Conservation (phyloP, 2,797 vertebrate species). For the Tapera naevia region DNA sequence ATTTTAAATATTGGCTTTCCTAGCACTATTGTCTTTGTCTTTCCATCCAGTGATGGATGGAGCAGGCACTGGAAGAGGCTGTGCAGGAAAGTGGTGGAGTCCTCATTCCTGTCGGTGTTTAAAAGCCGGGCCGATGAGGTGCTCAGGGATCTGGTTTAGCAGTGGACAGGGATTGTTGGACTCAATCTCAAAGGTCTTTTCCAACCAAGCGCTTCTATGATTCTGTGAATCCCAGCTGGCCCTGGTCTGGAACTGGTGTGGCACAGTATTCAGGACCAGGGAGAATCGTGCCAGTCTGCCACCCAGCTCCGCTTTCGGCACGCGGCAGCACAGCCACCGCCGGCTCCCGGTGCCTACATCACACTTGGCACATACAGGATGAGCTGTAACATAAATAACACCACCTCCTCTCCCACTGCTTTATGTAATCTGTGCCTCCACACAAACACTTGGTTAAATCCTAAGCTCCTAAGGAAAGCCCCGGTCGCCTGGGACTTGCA, state of each 20-base stretch:
- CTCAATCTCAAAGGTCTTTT: too few species aligned
- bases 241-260: neutral
- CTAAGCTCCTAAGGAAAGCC: neutral
- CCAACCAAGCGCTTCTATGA: too few species aligned
- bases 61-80: too few species aligned
- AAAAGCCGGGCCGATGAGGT: too few species aligned
- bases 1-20: neutral
- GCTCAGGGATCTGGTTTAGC: too few species aligned
- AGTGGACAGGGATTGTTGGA: too few species aligned
- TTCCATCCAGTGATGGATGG: neutral
- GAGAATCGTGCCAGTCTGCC: neutral
- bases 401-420: neutral
- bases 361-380: neutral
- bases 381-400: neutral
- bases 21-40: neutral
- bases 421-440: neutral
- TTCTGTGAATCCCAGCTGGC: neutral
- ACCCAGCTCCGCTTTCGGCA: fast-evolving
- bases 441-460: neutral
- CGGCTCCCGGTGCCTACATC: neutral
- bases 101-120: too few species aligned
- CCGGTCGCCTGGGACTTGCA: neutral
- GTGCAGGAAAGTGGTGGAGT: too few species aligned
- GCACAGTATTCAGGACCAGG: fast-evolving
- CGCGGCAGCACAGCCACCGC: fast-evolving